Evolutionary conservation across 2,797 vertebrate genomes (phyloP).

Genomic region (Sebastes minor): DNA sequence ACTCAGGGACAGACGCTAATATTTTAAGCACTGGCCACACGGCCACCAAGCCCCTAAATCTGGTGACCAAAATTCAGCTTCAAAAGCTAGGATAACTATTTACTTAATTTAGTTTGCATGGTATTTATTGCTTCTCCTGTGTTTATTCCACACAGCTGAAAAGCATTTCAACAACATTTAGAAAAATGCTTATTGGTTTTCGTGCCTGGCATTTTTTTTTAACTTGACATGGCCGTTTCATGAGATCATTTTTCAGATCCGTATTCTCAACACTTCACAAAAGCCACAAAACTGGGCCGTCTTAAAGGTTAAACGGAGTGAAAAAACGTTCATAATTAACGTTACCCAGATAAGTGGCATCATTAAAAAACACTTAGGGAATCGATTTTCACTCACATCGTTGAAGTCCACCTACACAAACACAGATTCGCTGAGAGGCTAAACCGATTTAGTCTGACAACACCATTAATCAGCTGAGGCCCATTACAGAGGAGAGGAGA

Average conservation of each 20-base stretch:
- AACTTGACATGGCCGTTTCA: neutral
- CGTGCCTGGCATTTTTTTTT: neutral
- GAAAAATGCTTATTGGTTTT: neutral
- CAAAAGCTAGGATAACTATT: neutral
- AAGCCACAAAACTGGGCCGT: neutral
- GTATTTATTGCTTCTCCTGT: neutral
- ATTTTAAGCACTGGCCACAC: no score
- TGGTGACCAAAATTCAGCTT: neutral
- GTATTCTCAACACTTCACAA: neutral
- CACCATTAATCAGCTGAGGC: slow-evolving; percentile 21
- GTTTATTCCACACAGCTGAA: neutral
- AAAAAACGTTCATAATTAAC: neutral
- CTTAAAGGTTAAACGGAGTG: slow-evolving; percentile 11
- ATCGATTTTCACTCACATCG: slow-evolving; percentile 30
- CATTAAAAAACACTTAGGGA: slow-evolving; percentile 47
- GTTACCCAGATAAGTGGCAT: slow-evolving; percentile 27
- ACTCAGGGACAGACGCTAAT: neutral
- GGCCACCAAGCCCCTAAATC: no score
- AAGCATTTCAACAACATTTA: neutral
- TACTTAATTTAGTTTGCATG: neutral
- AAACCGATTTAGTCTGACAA: slow-evolving; percentile 35
- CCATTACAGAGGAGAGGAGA: slow-evolving; percentile 17
- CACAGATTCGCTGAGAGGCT: slow-evolving; percentile 40
- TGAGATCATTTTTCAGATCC: neutral
- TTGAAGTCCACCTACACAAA: slow-evolving; percentile 36